Percentiles rank a stretch among this genome's conserved stretches.
These are phyloP conservation scores for Clinocottus analis DNA, from an alignment of 2,113 vertebrate species.

Conservation along the genomic window DNA sequence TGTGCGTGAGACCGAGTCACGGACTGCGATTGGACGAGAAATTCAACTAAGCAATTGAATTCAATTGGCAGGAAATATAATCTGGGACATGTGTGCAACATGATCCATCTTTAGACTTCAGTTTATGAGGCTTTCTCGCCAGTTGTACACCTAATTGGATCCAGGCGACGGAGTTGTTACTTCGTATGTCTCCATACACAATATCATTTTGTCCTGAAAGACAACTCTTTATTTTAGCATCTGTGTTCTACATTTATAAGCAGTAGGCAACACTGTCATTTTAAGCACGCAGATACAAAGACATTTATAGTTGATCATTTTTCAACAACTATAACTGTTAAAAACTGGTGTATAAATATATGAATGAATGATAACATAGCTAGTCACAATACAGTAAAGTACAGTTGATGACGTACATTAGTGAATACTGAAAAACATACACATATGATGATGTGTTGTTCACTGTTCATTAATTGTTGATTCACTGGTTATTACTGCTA, in stretches of 20 bases:
- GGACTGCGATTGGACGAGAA: constrained; percentile 17
- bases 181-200: constrained; percentile 19
- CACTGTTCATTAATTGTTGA: neutral
- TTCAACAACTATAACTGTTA: neutral
- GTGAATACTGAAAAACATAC: neutral
- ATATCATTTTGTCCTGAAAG: neutral
- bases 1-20: neutral
- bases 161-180: constrained; percentile 33
- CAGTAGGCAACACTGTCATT: neutral
- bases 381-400: too few relatives aligned
- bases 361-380: neutral
- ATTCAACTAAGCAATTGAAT: constrained; percentile 38
- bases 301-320: constrained; percentile 4
- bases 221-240: neutral
- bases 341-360: neutral
- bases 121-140: constrained; percentile 54
- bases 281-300: neutral
- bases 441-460: neutral
- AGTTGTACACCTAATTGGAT: constrained; percentile 46
- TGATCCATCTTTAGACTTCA: constrained; percentile 44
- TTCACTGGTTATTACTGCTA: neutral
- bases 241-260: neutral
- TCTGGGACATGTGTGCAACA: constrained; percentile 49
- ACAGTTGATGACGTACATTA: neutral
- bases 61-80: constrained; percentile 56